Evolutionary conservation across 2,888 invertebrate genomes (phyloP).

Genomic region (Caenorhabditis angaria): DNA sequence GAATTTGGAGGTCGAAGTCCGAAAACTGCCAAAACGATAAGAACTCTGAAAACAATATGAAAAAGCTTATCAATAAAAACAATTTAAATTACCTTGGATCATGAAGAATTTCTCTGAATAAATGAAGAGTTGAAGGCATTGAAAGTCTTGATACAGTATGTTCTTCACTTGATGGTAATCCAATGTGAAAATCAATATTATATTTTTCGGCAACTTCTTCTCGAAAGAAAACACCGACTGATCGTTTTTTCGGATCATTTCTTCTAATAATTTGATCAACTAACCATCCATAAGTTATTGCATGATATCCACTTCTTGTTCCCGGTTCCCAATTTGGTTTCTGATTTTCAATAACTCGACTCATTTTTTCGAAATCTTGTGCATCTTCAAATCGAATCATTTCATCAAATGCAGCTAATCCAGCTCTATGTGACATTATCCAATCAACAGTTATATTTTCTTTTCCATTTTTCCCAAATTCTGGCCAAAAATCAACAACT

Average conservation of each 20-base stretch:
- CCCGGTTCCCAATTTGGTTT: constrained; percentile 69
- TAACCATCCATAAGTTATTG: constrained; percentile 73
- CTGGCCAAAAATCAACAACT: constrained; percentile 74
- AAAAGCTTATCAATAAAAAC: neutral
- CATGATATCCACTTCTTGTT: constrained; percentile 73
- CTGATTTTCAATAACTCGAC: constrained; percentile 71
- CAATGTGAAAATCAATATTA: constrained; percentile 72
- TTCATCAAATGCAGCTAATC: constrained; percentile 73
- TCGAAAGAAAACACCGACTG: constrained; percentile 72
- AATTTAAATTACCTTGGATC: constrained; percentile 58
- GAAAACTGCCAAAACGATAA: constrained; percentile 65
- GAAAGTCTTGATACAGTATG: constrained; percentile 70
- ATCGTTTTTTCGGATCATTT: constrained; percentile 72
- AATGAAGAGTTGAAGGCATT: constrained; percentile 56
- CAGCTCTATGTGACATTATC: constrained; percentile 71
- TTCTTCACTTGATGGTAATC: constrained; percentile 66
- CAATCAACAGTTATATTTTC: constrained; percentile 73
- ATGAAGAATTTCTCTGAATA: constrained; percentile 65
- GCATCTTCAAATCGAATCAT: constrained; percentile 71
- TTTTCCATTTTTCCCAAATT: constrained; percentile 74
- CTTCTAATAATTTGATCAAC: constrained; percentile 73
- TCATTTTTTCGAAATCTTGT: constrained; percentile 71
- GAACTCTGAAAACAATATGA: constrained; percentile 36
- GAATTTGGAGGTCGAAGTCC: constrained; percentile 58
- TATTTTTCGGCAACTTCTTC: constrained; percentile 69